These are phyloP conservation scores for Dolichotis patagonum DNA, from an alignment of 2,113 vertebrate genomes.

Conservation along the genomic window DNA sequence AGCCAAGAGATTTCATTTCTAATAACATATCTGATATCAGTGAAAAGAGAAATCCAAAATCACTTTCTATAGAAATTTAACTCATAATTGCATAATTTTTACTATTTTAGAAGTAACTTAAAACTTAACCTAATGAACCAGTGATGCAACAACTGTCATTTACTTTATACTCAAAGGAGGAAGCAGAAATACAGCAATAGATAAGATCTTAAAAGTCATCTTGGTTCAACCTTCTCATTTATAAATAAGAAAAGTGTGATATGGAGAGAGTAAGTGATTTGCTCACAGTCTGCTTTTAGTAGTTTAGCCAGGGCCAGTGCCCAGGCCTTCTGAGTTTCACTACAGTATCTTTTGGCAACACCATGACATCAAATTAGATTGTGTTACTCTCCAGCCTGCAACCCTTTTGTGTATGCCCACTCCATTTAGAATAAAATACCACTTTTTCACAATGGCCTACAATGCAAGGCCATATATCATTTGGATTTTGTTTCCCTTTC, in stretches of 20 bases:
- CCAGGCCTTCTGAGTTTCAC: constrained; percentile 52
- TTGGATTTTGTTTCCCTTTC: not conserved
- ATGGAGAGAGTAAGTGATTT: constrained; percentile 28
- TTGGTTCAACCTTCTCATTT: constrained; percentile 32
- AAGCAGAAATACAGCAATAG: constrained; percentile 50
- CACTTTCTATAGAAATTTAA: constrained; percentile 1
- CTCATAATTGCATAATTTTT: not conserved
- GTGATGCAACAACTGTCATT: not conserved
- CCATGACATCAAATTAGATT: not conserved
- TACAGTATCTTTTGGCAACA: not conserved
- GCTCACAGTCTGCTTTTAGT: not conserved
- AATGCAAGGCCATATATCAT: not conserved
- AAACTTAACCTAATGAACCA: constrained; percentile 21
- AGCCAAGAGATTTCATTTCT: constrained; percentile 23
- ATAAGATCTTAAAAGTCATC: constrained; percentile 31
- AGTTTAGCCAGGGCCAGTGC: not conserved
- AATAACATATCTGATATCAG: not conserved
- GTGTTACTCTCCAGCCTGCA: not conserved
- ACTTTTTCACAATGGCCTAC: not conserved
- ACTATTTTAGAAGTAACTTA: constrained; percentile 39
- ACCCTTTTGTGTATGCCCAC: not conserved
- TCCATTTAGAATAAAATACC: not conserved
- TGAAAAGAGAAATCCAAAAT: constrained; percentile 21
- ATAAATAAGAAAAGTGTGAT: constrained; percentile 49
- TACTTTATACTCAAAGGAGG: not conserved